Base-by-base conservation (phyloP, 2,113 vertebrate species). In the Centrocercus urophasianus region DNA sequence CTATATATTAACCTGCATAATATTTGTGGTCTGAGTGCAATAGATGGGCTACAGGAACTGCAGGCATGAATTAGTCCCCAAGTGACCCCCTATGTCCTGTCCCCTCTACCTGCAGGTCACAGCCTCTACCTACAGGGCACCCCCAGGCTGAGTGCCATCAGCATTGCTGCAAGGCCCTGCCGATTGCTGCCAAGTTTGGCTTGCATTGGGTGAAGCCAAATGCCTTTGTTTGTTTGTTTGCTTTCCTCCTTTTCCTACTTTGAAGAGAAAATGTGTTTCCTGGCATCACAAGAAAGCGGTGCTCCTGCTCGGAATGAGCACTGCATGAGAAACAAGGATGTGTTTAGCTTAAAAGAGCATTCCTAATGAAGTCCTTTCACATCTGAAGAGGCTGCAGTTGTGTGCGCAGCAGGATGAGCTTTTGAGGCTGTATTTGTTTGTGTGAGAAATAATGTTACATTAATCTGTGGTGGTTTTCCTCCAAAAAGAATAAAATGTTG, bases 281-380 rank as follows among this genome's bases (percentile, higher is more conserved):
- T 65, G 56, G 67, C 70, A 82, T 48, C 59, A 52, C 30, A 83
- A 56, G 48, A 40, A 48, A 88, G 81, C 22, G 8, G 16, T 3
- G 28, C 47, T 82, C 70, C 70, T 60, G 60, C 54, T 30, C 64
- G 57, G 66, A 94, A 74, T 89, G 71, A 81, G 67, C 54, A 3
- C 56, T n/a, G 47, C 43, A 27, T 92, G 83, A 74, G 54, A 87
- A 95, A 36, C 28, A 61, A 57, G 69, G 83, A 69, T 65, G 59
- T 18, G 28, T 71, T 88, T 73, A 61, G 63, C 81, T 95, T 90
- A 79, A 95, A 94, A 96, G 87, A 91, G 86, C 86, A 95, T 95
- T 93, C 89, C 74, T 90, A 88, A 83, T 90, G 64, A 59, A 86
- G 56, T 22, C 22, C 27, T 64, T 32, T 34, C 42, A 21, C n/a